Evolutionary conservation across 2,113 vertebrate genomes (phyloP).

Genomic region (Tragelaphus scriptus): DNA sequence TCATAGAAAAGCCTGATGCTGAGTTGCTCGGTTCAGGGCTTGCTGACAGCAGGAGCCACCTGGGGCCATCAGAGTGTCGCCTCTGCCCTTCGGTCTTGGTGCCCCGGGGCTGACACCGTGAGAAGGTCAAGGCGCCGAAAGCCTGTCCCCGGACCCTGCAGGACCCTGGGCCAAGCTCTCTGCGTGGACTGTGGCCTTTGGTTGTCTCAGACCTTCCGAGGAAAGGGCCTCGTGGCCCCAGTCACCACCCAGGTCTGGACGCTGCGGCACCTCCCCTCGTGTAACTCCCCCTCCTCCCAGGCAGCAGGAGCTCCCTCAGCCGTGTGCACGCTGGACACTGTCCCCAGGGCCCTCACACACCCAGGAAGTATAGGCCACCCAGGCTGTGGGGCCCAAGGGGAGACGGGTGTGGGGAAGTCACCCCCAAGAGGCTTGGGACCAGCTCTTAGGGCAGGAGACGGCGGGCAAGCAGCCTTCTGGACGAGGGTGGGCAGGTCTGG

Average conservation of each 20-base stretch:
- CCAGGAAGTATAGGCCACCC: no score
- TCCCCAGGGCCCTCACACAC: background rate
- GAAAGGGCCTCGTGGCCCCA: background rate
- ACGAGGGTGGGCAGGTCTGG: background rate
- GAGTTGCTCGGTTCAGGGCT: background rate
- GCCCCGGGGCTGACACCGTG: background rate
- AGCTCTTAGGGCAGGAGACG: background rate
- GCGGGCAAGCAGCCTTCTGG: no score
- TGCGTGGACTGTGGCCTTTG: background rate
- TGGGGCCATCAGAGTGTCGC: background rate
- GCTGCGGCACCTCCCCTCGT: rapidly evolving
- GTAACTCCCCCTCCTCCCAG: background rate
- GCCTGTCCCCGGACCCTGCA: background rate
- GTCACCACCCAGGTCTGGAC: background rate
- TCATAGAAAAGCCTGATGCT: background rate
- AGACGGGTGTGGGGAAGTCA: rapidly evolving
- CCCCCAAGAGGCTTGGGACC: background rate
- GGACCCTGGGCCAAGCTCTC: background rate
- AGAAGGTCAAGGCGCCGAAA: background rate
- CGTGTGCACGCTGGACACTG: rapidly evolving
- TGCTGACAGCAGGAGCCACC: background rate
- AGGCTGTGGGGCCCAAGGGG: background rate
- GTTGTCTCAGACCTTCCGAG: background rate
- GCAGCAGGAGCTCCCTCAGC: background rate
- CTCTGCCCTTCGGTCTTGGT: background rate